Conservation (phyloP, 2,888 invertebrate species). For the Danaus chrysippus region DNA sequence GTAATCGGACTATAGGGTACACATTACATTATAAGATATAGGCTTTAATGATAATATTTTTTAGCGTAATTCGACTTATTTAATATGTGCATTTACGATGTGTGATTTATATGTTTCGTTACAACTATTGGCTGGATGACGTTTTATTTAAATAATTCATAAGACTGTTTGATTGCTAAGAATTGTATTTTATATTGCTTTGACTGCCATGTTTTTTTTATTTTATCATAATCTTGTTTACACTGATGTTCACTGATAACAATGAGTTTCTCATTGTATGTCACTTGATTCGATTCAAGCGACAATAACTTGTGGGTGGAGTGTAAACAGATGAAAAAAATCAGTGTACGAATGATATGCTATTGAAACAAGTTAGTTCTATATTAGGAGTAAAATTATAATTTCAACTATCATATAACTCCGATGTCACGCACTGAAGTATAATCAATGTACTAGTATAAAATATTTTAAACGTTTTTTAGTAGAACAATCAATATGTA, state of each 20-base stretch:
- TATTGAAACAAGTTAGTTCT: not conserved
- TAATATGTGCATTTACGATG: constrained; percentile 58
- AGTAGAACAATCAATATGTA: not conserved
- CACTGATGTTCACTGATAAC: not conserved
- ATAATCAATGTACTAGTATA: constrained; percentile 3
- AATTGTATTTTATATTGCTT: constrained; percentile 56
- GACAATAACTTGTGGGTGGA: not conserved
- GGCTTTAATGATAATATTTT: constrained; percentile 61
- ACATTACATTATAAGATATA: constrained; percentile 49
- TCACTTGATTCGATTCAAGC: constrained; percentile 4
- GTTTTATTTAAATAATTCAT: constrained; percentile 56
- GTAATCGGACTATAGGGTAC: constrained; percentile 73
- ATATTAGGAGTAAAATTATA: not conserved
- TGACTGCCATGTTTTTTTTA: constrained; percentile 61
- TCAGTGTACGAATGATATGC: constrained; percentile 1
- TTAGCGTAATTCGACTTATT: constrained; percentile 46
- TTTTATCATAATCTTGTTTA: constrained; percentile 25
- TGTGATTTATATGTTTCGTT: constrained; percentile 43
- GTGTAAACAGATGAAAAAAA: not conserved
- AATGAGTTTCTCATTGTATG: not conserved
- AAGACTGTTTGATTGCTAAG: constrained; percentile 70
- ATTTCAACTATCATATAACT: not conserved
- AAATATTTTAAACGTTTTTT: not conserved
- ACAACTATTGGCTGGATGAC: constrained; percentile 44
- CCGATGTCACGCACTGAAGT: not conserved